Evolutionary conservation across 2,888 invertebrate genomes (phyloP).

Genomic region (Conus canariensis): DNA sequence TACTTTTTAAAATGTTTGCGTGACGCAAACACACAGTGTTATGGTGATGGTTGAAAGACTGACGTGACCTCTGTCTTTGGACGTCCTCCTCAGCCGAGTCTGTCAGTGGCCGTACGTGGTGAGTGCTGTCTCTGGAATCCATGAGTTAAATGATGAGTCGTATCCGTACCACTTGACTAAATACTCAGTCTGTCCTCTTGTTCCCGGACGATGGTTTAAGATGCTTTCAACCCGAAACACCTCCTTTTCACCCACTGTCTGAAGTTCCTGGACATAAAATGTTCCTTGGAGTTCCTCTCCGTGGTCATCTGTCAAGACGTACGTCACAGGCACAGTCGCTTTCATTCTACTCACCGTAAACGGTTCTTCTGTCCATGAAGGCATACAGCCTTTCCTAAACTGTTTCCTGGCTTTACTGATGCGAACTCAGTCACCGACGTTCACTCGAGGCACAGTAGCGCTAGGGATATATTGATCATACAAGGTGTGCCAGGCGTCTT

Average conservation of each 20-base stretch:
- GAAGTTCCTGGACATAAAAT: slow-evolving; percentile 45
- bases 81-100: neutral
- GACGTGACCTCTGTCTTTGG: neutral
- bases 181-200: slow-evolving; percentile 11
- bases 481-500: slow-evolving; percentile 39
- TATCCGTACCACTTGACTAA: slow-evolving; percentile 47
- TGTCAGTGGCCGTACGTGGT: neutral
- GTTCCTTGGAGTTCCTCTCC: slow-evolving; percentile 45
- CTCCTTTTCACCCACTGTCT: slow-evolving; percentile 7
- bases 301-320: slow-evolving; percentile 43
- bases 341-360: slow-evolving; percentile 47
- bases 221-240: slow-evolving; percentile 46
- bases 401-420: slow-evolving; percentile 39
- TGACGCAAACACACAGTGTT: neutral
- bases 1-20: too few relatives aligned
- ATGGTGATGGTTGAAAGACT: neutral
- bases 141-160: slow-evolving; percentile 38
- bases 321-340: slow-evolving; percentile 30
- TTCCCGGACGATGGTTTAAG: neutral
- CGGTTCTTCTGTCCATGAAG: slow-evolving; percentile 51
- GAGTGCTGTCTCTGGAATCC: slow-evolving; percentile 37
- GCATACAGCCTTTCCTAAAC: slow-evolving; percentile 52
- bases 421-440: slow-evolving; percentile 48
- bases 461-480: neutral
- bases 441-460: neutral